phyloP scores from a whole-genome alignment of 2,888 invertebrate genomes.

The Hydraecia micacea region DNA sequence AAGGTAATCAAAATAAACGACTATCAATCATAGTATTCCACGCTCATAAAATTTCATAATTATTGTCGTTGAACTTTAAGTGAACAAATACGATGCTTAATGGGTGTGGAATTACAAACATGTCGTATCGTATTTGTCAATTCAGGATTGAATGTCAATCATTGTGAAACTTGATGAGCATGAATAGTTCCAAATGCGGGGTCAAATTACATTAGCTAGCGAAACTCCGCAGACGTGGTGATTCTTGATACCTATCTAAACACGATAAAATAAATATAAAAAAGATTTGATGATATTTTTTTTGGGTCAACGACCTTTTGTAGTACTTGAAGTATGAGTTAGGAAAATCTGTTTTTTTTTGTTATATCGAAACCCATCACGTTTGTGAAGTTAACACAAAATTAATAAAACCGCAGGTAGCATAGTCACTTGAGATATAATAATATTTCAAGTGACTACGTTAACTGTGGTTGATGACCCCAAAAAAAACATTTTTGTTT shows the following conservation, averaged over 20 bases:
- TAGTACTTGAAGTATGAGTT: too few species aligned
- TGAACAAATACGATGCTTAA: conserved; percentile 22
- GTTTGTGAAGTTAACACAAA: too few species aligned
- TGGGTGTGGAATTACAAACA: conserved; percentile 10
- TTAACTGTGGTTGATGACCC: too few species aligned
- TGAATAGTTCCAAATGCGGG: background rate
- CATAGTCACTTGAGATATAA: too few species aligned
- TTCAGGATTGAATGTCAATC: conserved; percentile 18
- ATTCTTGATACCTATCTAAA: background rate
- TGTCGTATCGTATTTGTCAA: conserved; percentile 35
- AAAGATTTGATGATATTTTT: too few species aligned
- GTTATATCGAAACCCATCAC: too few species aligned
- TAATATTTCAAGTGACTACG: too few species aligned
- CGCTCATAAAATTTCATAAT: conserved; percentile 39
- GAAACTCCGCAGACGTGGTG: background rate
- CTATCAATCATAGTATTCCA: conserved; percentile 12
- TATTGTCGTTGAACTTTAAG: conserved; percentile 48
- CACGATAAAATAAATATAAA: too few species aligned
- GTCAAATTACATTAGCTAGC: background rate
- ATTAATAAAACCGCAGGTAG: too few species aligned
- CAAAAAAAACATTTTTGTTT: too few species aligned
- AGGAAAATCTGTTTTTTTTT: too few species aligned
- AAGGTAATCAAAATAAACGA: conserved; percentile 2
- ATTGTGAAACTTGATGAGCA: conserved; percentile 42
- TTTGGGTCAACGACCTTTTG: too few species aligned